These are phyloP conservation scores for Ginglymostoma cirratum DNA, from an alignment of 2,113 vertebrate species.

Conservation along the genomic window DNA sequence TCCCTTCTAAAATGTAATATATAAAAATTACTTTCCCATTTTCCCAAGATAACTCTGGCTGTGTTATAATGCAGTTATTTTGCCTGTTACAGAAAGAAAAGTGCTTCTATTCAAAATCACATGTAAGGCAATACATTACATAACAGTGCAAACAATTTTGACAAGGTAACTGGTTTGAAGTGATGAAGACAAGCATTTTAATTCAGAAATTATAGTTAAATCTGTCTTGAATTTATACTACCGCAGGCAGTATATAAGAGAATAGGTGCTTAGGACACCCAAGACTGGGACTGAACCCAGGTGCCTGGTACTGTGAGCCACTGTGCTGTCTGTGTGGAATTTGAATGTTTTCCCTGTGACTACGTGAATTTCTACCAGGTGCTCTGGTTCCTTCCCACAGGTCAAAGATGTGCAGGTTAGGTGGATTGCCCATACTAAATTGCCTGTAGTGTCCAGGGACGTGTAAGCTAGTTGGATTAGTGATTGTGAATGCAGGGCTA, in stretches of 20 bases:
- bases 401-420: too few species aligned
- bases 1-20: background rate
- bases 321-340: too few species aligned
- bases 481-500: too few species aligned
- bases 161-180: background rate
- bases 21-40: background rate
- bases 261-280: too few species aligned
- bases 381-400: too few species aligned
- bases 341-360: too few species aligned
- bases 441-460: too few species aligned
- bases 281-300: too few species aligned
- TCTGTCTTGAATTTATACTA: background rate
- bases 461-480: too few species aligned
- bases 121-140: background rate
- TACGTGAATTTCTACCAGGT: too few species aligned
- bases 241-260: background rate
- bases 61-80: background rate
- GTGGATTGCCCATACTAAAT: too few species aligned
- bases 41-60: background rate
- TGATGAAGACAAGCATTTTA: background rate
- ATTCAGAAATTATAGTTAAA: background rate
- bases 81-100: background rate
- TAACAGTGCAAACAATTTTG: background rate
- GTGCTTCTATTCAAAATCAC: background rate
- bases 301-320: too few species aligned